phyloP scores from a whole-genome alignment of 2,113 vertebrate genomes.

The Otis tarda region DNA sequence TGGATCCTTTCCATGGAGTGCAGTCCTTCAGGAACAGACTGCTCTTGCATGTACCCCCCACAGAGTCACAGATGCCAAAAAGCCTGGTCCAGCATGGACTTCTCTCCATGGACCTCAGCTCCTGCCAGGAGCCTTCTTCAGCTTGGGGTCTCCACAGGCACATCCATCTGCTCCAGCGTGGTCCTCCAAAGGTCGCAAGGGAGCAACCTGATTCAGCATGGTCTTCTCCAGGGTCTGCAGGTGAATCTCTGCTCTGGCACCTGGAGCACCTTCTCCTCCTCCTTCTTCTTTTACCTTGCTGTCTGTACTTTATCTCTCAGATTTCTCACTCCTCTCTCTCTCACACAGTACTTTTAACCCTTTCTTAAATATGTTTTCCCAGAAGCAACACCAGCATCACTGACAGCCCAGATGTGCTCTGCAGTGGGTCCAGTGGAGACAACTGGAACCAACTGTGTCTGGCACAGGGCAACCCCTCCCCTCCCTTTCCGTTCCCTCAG shows the following conservation, averaged over 20 bases:
- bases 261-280: fast-evolving
- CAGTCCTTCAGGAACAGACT: neutral
- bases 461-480: too few species aligned
- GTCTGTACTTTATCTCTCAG: neutral
- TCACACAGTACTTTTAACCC: neutral
- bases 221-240: neutral
- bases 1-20: neutral
- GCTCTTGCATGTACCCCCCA: too few species aligned
- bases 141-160: fast-evolving
- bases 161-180: neutral
- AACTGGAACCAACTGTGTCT: neutral
- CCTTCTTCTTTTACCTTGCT: neutral
- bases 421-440: neutral
- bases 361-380: neutral
- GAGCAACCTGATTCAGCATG: neutral
- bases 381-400: neutral
- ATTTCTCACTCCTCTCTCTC: neutral
- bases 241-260: neutral
- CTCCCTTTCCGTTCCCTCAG: neutral
- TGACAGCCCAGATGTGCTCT: neutral
- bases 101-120: neutral
- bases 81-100: neutral
- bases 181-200: neutral
- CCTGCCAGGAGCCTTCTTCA: neutral
- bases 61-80: neutral